phyloP scores from a whole-genome alignment of 37 sponge, comb jelly and placozoan species.

The Cliona cf. orientalis region DNA sequence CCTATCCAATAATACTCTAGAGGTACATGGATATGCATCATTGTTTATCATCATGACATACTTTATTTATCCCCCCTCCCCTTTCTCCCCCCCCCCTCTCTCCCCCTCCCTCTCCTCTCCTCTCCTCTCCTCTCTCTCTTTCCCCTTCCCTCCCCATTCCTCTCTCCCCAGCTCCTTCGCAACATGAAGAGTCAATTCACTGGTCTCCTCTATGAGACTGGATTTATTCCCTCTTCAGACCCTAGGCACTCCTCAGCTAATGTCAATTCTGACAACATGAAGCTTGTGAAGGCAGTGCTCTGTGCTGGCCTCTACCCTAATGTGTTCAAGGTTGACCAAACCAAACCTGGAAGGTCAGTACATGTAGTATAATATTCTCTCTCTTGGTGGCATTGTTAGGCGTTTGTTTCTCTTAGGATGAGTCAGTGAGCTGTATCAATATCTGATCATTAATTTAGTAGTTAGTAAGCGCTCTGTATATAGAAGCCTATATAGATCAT shows the following conservation, averaged over 20 bases:
- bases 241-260: constrained; percentile 53
- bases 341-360: constrained; percentile 30
- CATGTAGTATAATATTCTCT: background rate
- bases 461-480: too few species aligned
- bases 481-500: too few species aligned
- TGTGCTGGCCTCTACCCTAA: constrained; percentile 90
- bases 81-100: background rate
- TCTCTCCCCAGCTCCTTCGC: constrained; percentile 52
- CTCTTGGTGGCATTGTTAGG: background rate
- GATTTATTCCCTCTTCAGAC: constrained; percentile 59
- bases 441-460: too few species aligned
- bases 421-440: too few species aligned
- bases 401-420: background rate
- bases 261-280: constrained; percentile 66
- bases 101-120: background rate
- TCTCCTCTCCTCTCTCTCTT: background rate
- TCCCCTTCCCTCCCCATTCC: background rate
- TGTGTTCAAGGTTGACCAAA: constrained; percentile 66
- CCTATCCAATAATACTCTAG: constrained; percentile 67
- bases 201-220: constrained; percentile 68
- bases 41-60: too few species aligned
- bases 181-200: constrained; percentile 85
- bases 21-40: constrained; percentile 35
- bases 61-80: background rate
- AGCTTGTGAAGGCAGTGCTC: constrained; percentile 79